Percentiles rank a stretch among this genome's conserved stretches.
Evolutionary conservation across 2,113 vertebrate genomes (phyloP).

Genomic region (Melanocharis versteri): DNA sequence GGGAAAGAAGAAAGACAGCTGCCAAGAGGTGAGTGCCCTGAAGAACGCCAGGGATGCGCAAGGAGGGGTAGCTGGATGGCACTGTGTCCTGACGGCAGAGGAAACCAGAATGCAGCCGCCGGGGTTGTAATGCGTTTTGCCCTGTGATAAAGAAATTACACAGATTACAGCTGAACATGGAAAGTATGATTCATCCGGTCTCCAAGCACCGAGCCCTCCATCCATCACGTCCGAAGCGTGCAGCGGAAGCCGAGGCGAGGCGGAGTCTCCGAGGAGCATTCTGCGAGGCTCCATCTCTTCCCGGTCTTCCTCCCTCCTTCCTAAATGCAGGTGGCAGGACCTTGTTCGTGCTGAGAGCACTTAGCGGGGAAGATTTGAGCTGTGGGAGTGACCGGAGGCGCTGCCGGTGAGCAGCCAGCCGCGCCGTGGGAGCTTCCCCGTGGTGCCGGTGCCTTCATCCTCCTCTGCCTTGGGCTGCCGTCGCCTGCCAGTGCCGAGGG

Average conservation of each 20-base stretch:
- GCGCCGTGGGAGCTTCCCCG: not conserved
- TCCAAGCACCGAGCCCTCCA: not conserved
- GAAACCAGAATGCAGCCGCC: not conserved
- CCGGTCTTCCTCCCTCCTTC: not conserved
- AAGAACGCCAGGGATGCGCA: not conserved
- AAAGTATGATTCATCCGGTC: not conserved
- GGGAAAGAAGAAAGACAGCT: not conserved
- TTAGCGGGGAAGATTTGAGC: not conserved
- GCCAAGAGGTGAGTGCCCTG: accelerated
- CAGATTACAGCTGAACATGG: not conserved
- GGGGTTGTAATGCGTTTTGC: not conserved
- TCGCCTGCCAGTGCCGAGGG: not conserved
- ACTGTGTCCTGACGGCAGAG: not conserved
- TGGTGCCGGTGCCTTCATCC: not conserved
- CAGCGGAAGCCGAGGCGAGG: not conserved
- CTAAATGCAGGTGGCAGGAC: not conserved
- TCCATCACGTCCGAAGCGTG: not conserved
- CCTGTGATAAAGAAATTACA: not conserved
- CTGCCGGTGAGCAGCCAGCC: accelerated
- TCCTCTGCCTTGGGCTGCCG: not conserved
- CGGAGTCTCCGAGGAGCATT: not conserved
- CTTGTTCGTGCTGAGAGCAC: not conserved
- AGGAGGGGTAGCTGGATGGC: not conserved
- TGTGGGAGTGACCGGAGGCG: not conserved
- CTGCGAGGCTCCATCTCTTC: not conserved